Conservation (phyloP, 2,888 invertebrate species). For the Zele albiditarsus region DNA sequence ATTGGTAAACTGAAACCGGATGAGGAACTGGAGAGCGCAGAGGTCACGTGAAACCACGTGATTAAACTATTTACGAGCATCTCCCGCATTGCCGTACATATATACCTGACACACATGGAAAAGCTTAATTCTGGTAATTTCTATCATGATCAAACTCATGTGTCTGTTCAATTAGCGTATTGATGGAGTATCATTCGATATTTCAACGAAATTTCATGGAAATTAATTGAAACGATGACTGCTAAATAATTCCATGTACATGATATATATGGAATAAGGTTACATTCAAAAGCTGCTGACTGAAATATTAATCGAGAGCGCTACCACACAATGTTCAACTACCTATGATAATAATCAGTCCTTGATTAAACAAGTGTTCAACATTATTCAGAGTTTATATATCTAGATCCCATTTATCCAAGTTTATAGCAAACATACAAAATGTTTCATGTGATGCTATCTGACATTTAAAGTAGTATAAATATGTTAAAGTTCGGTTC, state of each 20-base stretch:
- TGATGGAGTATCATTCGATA: background rate
- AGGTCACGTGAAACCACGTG: constrained; percentile 9
- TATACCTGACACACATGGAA: background rate
- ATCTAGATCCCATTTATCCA: constrained; percentile 20
- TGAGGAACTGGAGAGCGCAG: background rate
- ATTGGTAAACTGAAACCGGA: constrained; percentile 12
- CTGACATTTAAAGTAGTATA: background rate
- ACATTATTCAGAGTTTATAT: background rate
- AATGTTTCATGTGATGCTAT: constrained; percentile 6
- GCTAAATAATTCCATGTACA: background rate
- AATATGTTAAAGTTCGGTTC: constrained; percentile 18
- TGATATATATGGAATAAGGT: background rate
- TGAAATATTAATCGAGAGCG: background rate
- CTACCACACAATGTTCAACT: constrained; percentile 7
- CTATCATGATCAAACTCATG: background rate
- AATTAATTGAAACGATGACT: background rate
- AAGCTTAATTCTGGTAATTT: constrained; percentile 7
- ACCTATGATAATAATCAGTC: constrained; percentile 9
- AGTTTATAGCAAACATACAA: constrained; percentile 13
- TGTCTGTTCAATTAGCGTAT: background rate
- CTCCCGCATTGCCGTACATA: background rate
- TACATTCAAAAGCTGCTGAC: background rate
- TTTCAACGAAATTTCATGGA: background rate
- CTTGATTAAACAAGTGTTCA: constrained; percentile 13
- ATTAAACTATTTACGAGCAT: constrained; percentile 14